Conservation (phyloP, 37 sponge, comb jelly and placozoan genomes). For the Tethya wilhelma region DNA sequence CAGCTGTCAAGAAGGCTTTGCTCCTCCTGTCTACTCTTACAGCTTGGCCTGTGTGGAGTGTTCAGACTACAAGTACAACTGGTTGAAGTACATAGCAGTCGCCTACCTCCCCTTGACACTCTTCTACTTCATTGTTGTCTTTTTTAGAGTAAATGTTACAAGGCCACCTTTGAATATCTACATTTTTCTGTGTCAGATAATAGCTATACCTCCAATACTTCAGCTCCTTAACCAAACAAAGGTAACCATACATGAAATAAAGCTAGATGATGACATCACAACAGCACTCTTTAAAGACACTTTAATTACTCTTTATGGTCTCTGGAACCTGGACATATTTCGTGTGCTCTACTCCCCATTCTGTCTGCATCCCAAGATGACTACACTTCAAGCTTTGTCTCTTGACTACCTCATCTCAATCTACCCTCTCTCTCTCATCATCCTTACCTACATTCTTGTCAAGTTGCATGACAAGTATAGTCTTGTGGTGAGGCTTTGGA, state of each 20-base stretch:
- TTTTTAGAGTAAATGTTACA: constrained; percentile 41
- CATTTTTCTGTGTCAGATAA: background rate
- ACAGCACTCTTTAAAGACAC: too few relatives aligned
- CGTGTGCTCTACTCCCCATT: too few relatives aligned
- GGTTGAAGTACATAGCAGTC: constrained; percentile 23
- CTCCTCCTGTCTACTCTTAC: constrained; percentile 48
- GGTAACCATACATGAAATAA: too few relatives aligned
- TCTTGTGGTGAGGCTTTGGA: constrained; percentile 1
- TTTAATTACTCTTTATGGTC: too few relatives aligned
- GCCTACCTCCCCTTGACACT: constrained; percentile 58
- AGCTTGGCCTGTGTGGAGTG: constrained; percentile 24
- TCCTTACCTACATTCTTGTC: background rate
- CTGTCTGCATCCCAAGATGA: too few relatives aligned
- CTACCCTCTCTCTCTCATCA: background rate
- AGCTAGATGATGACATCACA: too few relatives aligned
- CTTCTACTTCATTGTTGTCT: constrained; percentile 45
- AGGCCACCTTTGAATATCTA: background rate
- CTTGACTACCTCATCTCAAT: background rate
- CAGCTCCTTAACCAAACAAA: too few relatives aligned
- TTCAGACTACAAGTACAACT: constrained; percentile 3
- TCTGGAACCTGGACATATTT: too few relatives aligned
- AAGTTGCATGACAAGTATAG: constrained; percentile 2
- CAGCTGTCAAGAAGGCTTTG: constrained; percentile 28
- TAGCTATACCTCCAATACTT: too few relatives aligned
- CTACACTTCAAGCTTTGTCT: background rate